Conservation (phyloP, 2,797 vertebrate genomes). For the Pangasius sanitwongsei region DNA sequence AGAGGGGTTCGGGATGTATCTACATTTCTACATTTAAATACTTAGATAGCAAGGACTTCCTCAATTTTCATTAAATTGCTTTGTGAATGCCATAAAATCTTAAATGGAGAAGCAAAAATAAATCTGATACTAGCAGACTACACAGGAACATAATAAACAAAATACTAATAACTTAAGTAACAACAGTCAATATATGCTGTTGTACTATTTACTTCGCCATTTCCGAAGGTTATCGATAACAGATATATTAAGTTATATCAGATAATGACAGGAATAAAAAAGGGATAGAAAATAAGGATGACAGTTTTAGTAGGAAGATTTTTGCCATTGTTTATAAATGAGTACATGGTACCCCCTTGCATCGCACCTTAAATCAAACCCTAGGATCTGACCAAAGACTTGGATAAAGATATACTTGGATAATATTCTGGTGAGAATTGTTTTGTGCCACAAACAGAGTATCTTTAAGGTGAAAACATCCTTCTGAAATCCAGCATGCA, state of each 20-base stretch:
- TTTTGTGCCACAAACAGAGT: background rate
- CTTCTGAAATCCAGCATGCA: conserved; percentile 1
- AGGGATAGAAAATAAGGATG: background rate
- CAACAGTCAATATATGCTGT: background rate
- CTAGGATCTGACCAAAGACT: background rate
- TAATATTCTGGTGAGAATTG: background rate
- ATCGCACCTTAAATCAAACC: background rate
- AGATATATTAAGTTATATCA: background rate
- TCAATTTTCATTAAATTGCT: background rate
- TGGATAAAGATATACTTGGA: background rate
- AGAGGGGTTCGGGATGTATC: background rate
- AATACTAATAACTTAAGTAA: background rate
- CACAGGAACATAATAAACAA: background rate
- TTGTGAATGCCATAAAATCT: background rate
- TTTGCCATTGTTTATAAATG: too few relatives aligned
- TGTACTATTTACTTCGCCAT: background rate
- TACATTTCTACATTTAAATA: background rate
- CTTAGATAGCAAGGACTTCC: background rate
- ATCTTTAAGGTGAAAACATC: background rate
- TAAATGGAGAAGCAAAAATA: background rate
- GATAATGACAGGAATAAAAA: background rate
- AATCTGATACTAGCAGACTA: background rate
- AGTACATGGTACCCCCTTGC: background rate
- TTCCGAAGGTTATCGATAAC: background rate
- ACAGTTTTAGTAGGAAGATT: background rate